Percentiles rank a stretch among this genome's conserved stretches.
Evolutionary conservation across 2,888 invertebrate species (phyloP).

Genomic region (Brachynemurus nebulosus): DNA sequence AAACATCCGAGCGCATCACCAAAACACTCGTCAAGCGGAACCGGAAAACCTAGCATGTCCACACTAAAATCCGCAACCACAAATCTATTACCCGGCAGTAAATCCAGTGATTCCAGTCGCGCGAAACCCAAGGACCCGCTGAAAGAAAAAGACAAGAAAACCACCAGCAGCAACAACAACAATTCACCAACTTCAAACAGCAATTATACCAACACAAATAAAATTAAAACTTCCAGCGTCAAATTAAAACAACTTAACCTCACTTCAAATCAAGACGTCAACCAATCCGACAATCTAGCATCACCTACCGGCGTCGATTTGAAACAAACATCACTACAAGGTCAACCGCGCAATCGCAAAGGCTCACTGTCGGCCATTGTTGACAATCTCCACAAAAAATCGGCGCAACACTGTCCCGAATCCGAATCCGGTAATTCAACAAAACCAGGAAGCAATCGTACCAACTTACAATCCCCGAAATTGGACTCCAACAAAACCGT

Average conservation of each 20-base stretch:
- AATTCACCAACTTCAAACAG: constrained; percentile 16
- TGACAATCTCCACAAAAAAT: constrained; percentile 56
- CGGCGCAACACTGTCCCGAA: constrained; percentile 54
- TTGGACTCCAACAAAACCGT: constrained; percentile 23
- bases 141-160: constrained; percentile 33
- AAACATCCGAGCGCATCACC: constrained; percentile 71
- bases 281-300: constrained; percentile 29
- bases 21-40: constrained; percentile 55
- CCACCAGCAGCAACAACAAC: constrained; percentile 17
- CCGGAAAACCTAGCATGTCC: constrained; percentile 83
- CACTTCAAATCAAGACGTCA: constrained; percentile 29
- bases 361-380: constrained; percentile 73
- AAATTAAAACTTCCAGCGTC: constrained; percentile 44
- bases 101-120: constrained; percentile 37
- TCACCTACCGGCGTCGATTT: constrained; percentile 43
- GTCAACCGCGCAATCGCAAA: constrained; percentile 52
- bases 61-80: constrained; percentile 67
- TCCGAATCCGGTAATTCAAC: constrained; percentile 36
- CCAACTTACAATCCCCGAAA: constrained; percentile 14
- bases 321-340: constrained; percentile 43
- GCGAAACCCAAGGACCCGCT: constrained; percentile 32
- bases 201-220: constrained; percentile 35
- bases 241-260: constrained; percentile 56
- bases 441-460: constrained; percentile 26
- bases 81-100: constrained; percentile 50